phyloP scores from a whole-genome alignment of 2,113 vertebrate species.

The Paramormyrops kingsleyae region DNA sequence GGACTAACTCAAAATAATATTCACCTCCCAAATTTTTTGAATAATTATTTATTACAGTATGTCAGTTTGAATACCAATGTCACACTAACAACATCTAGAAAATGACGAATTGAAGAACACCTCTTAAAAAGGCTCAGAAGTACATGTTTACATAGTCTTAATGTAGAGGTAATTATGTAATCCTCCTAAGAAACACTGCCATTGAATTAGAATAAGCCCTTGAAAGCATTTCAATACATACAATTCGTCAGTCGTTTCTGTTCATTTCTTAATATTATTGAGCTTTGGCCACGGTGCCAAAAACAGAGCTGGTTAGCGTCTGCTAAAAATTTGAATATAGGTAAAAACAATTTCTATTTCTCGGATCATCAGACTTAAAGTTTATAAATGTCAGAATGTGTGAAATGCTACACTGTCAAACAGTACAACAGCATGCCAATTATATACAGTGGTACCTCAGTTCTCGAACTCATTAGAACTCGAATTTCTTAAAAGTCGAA shows the following conservation, averaged over 20 bases:
- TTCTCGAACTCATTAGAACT: no score
- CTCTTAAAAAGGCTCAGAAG: not conserved
- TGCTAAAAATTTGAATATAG: not conserved
- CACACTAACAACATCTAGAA: not conserved
- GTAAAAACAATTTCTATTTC: slow-evolving; percentile 20
- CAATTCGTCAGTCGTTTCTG: not conserved
- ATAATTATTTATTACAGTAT: not conserved
- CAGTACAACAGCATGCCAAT: not conserved
- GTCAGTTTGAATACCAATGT: not conserved
- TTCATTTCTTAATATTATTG: not conserved
- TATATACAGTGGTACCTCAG: no score
- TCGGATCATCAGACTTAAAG: not conserved
- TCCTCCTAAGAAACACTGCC: not conserved
- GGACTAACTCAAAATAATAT: not conserved
- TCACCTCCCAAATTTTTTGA: not conserved
- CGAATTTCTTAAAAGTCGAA: no score
- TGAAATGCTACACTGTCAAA: not conserved
- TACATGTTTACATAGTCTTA: not conserved
- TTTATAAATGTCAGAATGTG: not conserved
- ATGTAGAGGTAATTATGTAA: not conserved
- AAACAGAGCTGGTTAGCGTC: not conserved
- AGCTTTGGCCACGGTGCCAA: not conserved
- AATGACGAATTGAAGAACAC: not conserved
- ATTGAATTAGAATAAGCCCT: not conserved
- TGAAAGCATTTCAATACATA: not conserved